Evolutionary conservation across 30 jellyfish, hydroid and myxozoan species (phyloP).

Genomic region (Mastigias papua): DNA sequence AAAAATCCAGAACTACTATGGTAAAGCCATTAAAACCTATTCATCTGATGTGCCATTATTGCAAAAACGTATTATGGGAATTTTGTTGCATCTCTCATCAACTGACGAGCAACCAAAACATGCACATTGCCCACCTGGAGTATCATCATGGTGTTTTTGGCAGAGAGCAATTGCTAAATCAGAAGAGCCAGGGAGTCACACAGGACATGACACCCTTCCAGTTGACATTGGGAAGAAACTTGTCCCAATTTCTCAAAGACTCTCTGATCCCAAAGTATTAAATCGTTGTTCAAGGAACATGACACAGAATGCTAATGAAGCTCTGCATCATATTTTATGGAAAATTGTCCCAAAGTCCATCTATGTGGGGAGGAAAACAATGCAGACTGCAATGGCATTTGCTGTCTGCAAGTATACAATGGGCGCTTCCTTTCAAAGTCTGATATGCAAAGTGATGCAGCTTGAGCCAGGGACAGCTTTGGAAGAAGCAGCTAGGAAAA

Average conservation of each 20-base stretch:
- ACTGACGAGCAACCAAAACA: constrained; percentile 30
- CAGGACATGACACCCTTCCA: constrained; percentile 22
- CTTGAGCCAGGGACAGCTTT: constrained; percentile 2
- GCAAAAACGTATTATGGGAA: constrained; percentile 43
- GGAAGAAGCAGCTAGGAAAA: not conserved
- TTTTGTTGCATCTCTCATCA: constrained; percentile 48
- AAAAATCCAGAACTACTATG: constrained; percentile 5
- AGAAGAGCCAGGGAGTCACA: not conserved
- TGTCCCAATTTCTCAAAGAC: not conserved
- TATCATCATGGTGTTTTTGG: constrained; percentile 42
- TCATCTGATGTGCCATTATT: not conserved
- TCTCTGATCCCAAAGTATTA: not conserved
- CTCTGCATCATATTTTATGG: not conserved
- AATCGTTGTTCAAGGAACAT: not conserved
- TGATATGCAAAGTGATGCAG: not conserved
- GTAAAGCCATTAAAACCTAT: constrained; percentile 32
- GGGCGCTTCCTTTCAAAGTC: not conserved
- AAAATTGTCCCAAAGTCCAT: not conserved
- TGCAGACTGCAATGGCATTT: not conserved
- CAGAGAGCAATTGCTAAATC: constrained; percentile 34
- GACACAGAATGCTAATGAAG: not conserved
- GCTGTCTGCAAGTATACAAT: not conserved
- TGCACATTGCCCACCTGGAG: constrained; percentile 58
- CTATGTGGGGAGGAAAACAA: not conserved
- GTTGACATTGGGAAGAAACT: constrained; percentile 40